Evolutionary conservation across 2,888 invertebrate species (phyloP).

Genomic region (Alloscopus bannaensis): DNA sequence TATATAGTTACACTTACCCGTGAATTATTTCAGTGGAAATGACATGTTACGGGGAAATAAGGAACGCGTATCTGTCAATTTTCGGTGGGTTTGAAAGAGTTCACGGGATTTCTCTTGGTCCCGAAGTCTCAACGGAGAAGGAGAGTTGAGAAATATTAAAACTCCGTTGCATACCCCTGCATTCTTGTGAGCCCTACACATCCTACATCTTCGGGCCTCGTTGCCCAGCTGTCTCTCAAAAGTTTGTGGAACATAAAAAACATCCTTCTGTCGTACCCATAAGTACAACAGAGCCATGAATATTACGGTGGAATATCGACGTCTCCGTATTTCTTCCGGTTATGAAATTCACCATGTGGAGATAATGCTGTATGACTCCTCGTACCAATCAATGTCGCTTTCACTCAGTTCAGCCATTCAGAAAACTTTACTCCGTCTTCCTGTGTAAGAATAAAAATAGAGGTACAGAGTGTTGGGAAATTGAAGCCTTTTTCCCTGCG

Average conservation of each 20-base stretch:
- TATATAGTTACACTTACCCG: not conserved
- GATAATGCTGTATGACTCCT: slow-evolving; percentile 42
- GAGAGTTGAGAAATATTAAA: too few species aligned
- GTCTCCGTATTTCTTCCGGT: too few species aligned
- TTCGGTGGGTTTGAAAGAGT: slow-evolving; percentile 30
- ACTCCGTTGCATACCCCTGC: too few species aligned
- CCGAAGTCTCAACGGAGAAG: slow-evolving; percentile 24
- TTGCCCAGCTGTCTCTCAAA: too few species aligned
- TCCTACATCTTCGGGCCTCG: too few species aligned
- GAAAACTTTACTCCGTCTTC: not conserved
- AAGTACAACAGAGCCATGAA: too few species aligned
- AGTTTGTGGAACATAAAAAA: too few species aligned
- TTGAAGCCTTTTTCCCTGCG: slow-evolving; percentile 27
- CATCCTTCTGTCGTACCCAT: too few species aligned
- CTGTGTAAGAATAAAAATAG: not conserved
- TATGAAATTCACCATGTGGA: slow-evolving; percentile 16
- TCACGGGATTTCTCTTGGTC: slow-evolving; percentile 24
- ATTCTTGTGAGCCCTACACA: too few species aligned
- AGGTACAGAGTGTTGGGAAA: not conserved
- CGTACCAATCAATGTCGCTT: slow-evolving; percentile 55
- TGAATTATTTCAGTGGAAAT: slow-evolving; percentile 43
- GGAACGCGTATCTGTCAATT: slow-evolving; percentile 13
- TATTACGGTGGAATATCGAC: slow-evolving; percentile 4
- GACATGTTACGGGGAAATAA: slow-evolving; percentile 35
- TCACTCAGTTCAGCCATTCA: slow-evolving; percentile 46